Conservation (phyloP, 2,797 vertebrate species). For the Poecilia wingei region DNA sequence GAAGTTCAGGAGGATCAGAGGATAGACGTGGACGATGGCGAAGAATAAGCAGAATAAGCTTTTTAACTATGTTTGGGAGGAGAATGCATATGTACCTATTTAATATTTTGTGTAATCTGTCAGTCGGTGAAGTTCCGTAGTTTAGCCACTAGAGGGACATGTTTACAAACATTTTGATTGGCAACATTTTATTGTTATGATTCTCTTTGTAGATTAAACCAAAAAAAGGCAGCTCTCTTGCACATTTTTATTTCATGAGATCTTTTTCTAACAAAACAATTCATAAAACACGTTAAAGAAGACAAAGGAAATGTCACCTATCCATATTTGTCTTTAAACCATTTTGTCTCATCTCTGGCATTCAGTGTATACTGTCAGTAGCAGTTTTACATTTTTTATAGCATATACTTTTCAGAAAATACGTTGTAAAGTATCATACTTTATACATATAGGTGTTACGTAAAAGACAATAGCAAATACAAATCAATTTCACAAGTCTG, state of each 20-base stretch:
- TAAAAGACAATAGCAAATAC: constrained; percentile 15
- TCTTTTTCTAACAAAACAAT: constrained; percentile 2
- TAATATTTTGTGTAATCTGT: not conserved
- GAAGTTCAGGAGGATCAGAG: constrained; percentile 43
- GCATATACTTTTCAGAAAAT: constrained; percentile 7
- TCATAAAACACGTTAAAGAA: constrained; percentile 18
- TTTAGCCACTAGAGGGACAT: constrained; percentile 53
- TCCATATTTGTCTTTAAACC: constrained; percentile 15
- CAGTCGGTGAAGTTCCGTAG: constrained; percentile 3
- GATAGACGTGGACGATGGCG: constrained; percentile 26
- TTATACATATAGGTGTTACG: constrained; percentile 25
- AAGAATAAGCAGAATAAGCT: constrained; percentile 40
- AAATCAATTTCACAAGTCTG: not conserved
- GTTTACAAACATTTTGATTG: constrained; percentile 32
- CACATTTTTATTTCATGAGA: not conserved
- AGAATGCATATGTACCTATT: not conserved
- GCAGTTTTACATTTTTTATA: constrained; percentile 17
- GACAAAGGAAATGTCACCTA: constrained; percentile 16
- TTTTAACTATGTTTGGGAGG: not conserved
- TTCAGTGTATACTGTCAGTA: constrained; percentile 20
- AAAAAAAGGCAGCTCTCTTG: not conserved
- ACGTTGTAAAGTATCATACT: constrained; percentile 22
- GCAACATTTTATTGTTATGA: not conserved
- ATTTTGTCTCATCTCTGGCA: constrained; percentile 2
- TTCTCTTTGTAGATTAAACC: not conserved